Conservation (phyloP, 2,797 vertebrate species). For the Distichodus sexfasciatus region DNA sequence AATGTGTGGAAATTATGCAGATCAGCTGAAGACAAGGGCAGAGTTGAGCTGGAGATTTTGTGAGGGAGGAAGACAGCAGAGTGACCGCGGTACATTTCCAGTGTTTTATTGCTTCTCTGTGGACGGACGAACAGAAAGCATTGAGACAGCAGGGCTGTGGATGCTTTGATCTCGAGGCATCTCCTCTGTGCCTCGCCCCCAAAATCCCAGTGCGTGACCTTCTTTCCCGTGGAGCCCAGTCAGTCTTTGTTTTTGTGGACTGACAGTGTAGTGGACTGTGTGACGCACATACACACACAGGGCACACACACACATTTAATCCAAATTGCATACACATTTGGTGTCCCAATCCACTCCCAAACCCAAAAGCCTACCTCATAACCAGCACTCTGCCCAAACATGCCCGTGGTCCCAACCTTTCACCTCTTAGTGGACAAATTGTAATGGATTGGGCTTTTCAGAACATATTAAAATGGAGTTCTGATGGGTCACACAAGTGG, state of each 20-base stretch:
- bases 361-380: too few species aligned
- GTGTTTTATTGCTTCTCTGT: slow-evolving; percentile 44
- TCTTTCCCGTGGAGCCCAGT: slow-evolving; percentile 38
- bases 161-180: slow-evolving; percentile 61
- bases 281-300: slow-evolving; percentile 3
- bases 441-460: too few species aligned
- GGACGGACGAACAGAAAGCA: slow-evolving; percentile 38
- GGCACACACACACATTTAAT: slow-evolving; percentile 11
- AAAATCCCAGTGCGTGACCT: slow-evolving; percentile 33
- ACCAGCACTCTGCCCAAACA: too few species aligned
- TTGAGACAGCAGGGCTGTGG: slow-evolving; percentile 46
- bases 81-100: slow-evolving; percentile 36
- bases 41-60: slow-evolving; percentile 59
- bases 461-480: too few species aligned
- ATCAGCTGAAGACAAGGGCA: slow-evolving; percentile 56
- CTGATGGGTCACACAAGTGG: too few species aligned
- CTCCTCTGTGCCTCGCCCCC: slow-evolving; percentile 18
- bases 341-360: too few species aligned
- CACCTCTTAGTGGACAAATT: too few species aligned
- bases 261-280: slow-evolving; percentile 19
- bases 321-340: too few species aligned
- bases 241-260: slow-evolving; percentile 48
- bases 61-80: slow-evolving; percentile 56
- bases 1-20: slow-evolving; percentile 62
- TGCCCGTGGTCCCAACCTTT: too few species aligned